Conservation (phyloP, 2,113 vertebrate species). For the Barnardius zonarius region DNA sequence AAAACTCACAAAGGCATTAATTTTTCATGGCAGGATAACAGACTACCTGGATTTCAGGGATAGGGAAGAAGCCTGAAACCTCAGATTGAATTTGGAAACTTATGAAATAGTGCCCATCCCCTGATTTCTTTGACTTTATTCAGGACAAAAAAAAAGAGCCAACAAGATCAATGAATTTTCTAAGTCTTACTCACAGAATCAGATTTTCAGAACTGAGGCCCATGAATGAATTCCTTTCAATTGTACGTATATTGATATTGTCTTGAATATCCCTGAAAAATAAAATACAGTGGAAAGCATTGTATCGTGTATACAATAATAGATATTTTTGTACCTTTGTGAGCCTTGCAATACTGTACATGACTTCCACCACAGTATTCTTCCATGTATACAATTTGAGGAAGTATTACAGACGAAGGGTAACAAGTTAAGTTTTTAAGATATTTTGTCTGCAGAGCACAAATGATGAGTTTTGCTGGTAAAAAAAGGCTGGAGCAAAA, state of each 20-base stretch:
- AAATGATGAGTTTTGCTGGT: not conserved
- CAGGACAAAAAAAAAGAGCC: conserved; percentile 56
- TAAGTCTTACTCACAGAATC: conserved; percentile 75
- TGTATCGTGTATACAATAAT: not conserved
- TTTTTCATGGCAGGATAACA: not conserved
- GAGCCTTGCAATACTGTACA: not conserved
- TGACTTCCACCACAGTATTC: not conserved
- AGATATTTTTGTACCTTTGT: not conserved
- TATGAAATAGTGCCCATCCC: not conserved
- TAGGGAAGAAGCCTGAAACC: not conserved
- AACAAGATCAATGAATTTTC: not conserved
- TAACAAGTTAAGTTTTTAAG: not conserved
- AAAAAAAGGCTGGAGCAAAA: not conserved
- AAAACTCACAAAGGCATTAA: not conserved
- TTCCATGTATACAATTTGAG: not conserved
- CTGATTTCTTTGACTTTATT: not conserved
- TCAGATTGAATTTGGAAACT: not conserved
- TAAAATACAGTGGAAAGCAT: conserved; percentile 11
- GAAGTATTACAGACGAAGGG: not conserved
- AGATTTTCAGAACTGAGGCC: conserved; percentile 78
- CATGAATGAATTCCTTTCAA: conserved; percentile 77
- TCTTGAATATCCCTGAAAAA: conserved; percentile 82
- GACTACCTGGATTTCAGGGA: not conserved
- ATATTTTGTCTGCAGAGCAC: not conserved
- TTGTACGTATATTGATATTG: conserved; percentile 78